Base-by-base conservation (phyloP, 2,113 vertebrate genomes). In the Panthera tigris region DNA sequence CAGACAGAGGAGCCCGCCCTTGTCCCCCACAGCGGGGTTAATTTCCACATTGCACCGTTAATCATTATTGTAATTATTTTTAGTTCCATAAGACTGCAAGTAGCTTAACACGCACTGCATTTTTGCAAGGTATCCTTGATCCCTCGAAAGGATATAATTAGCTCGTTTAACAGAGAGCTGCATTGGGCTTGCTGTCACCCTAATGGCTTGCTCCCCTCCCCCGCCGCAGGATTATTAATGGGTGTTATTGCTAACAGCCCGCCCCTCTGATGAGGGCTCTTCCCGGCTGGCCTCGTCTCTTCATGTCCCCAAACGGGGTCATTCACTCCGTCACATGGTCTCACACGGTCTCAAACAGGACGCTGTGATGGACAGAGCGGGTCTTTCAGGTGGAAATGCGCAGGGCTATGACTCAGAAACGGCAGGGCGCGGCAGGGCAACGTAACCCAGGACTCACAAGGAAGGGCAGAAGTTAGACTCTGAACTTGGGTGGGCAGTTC, bases 371-470 rank as follows among this genome's bases (percentile, higher is more conserved):
- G 25, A 65, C 1, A 0, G 57, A 14, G 31, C 4, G 0, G 1
- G 7, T 33, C 55, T 76, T 8, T 36, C 41, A 5, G 31, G 88
- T 29, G 13, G 36, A 27, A 55, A 31, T 0, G 19, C 0, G 11
- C 36, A 12, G n/a, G 14, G 15, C 5, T 31, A 21, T 9, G 73
- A 19, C 41, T 16, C 36, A 36, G 13, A 31, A 21, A 1, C 1
- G 5, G 1, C 0, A 0, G 15, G 10, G 36, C 7, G 2, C 0
- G 1, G n/a, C 4, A 0, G 61, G 45, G n/a, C 21, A 18, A 29
- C 50, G 11, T 1, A 41, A 41, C 2, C 27, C 33, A 23, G 45
- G 31, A 3, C 48, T 27, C 25, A 18, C 1, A 14, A 39, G 66
- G 13, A 48, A 16, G 50, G 63, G 13, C 33, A 27, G 16, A 48